Conservation (phyloP, 2,113 vertebrate species). For the Bubo scandiacus region DNA sequence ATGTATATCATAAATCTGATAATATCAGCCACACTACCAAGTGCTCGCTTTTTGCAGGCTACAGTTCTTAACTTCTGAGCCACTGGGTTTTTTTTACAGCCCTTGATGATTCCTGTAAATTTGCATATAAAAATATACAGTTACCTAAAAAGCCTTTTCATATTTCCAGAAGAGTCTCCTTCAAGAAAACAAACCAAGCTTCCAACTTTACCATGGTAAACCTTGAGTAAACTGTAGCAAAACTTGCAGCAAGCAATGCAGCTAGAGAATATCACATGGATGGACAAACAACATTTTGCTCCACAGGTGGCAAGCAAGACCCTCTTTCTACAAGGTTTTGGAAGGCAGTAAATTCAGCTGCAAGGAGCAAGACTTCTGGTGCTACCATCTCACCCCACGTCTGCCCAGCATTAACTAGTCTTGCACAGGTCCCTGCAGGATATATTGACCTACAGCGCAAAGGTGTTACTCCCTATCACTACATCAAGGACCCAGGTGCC, state of each 20-base stretch:
- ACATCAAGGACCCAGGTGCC: not conserved
- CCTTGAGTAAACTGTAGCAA: not conserved
- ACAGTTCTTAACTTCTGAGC: not conserved
- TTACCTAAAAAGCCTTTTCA: not conserved
- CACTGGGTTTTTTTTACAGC: not conserved
- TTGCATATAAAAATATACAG: not conserved
- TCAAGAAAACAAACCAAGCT: not conserved
- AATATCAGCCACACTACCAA: not conserved
- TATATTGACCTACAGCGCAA: too few species aligned
- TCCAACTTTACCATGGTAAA: not conserved
- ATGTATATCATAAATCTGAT: not conserved
- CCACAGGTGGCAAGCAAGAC: not conserved
- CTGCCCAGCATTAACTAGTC: not conserved
- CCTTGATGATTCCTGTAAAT: not conserved
- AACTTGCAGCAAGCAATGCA: not conserved
- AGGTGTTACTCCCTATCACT: not conserved
- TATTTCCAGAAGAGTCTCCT: not conserved
- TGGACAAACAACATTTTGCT: not conserved
- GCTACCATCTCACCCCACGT: rapidly evolving
- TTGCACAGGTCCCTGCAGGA: not conserved
- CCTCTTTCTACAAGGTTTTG: not conserved
- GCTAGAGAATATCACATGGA: not conserved
- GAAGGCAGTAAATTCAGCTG: not conserved
- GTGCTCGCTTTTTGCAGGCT: not conserved
- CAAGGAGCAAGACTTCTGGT: not conserved